Evolutionary conservation across 2,888 invertebrate genomes (phyloP).

Genomic region (Nowickia ferox): DNA sequence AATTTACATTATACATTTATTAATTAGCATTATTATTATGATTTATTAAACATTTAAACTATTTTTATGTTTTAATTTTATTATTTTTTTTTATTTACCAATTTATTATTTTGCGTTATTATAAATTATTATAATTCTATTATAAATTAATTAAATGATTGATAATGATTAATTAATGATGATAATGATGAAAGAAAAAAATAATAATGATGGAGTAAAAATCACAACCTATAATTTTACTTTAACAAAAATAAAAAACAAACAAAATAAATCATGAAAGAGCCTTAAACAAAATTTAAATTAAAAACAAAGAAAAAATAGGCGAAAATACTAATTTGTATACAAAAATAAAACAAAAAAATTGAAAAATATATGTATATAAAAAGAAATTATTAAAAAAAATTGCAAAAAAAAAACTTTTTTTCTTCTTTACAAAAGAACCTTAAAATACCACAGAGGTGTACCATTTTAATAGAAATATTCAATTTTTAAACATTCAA

Average conservation of each 20-base stretch:
- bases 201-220: conserved; percentile 47
- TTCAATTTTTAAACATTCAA: too few species aligned
- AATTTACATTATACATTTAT: conserved; percentile 69
- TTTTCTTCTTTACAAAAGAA: conserved; percentile 19
- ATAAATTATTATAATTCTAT: conserved; percentile 82
- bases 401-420: conserved; percentile 33
- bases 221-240: conserved; percentile 68
- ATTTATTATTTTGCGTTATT: conserved; percentile 82
- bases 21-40: conserved; percentile 72
- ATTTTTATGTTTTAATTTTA: conserved; percentile 49
- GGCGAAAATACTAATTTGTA: conserved; percentile 69
- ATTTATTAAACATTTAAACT: conserved; percentile 68
- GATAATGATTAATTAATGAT: conserved; percentile 61
- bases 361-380: conserved; percentile 54
- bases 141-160: conserved; percentile 71
- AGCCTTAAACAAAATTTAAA: conserved; percentile 58
- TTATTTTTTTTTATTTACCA: conserved; percentile 76
- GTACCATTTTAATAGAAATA: conserved; percentile 2
- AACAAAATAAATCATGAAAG: conserved; percentile 37
- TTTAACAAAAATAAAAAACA: conserved; percentile 18
- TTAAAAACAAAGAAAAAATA: conserved; percentile 42
- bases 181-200: conserved; percentile 54
- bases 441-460: neutral
- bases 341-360: conserved; percentile 59
- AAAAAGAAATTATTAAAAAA: conserved; percentile 66